Percentiles rank a stretch among this genome's conserved stretches.
These are phyloP conservation scores for Chironomus tepperi DNA, from an alignment of 1,140 invertebrate genomes.

Conservation along the genomic window DNA sequence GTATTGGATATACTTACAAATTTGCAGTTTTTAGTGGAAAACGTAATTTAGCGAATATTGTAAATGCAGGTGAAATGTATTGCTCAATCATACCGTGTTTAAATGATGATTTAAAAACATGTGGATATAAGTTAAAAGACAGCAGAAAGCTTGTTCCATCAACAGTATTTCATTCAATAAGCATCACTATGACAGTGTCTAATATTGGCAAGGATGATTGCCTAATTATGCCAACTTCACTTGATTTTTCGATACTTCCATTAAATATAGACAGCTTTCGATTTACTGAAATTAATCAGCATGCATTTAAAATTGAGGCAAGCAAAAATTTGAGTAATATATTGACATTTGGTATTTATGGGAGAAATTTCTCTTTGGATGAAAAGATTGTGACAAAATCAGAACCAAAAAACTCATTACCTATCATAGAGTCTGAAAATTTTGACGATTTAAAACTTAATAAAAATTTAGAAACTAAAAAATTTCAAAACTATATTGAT, in stretches of 20 bases:
- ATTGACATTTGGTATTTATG: constrained; percentile 26
- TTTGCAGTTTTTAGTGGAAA: background rate
- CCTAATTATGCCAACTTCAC: constrained; percentile 31
- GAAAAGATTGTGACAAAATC: background rate
- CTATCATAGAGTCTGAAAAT: background rate
- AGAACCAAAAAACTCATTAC: background rate
- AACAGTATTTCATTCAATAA: constrained; percentile 28
- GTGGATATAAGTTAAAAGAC: constrained; percentile 28
- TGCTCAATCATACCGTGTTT: constrained; percentile 34
- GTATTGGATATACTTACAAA: background rate
- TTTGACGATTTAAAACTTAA: background rate
- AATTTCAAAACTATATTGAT: background rate
- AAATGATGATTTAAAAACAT: constrained; percentile 29
- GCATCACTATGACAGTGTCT: constrained; percentile 29
- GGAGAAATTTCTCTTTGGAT: background rate
- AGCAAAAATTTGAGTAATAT: constrained; percentile 8
- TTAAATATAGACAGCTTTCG: constrained; percentile 27
- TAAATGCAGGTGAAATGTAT: background rate
- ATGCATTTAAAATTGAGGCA: constrained; percentile 10
- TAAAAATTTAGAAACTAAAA: too few species aligned
- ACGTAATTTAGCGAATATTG: background rate
- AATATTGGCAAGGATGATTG: constrained; percentile 26
- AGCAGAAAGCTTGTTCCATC: constrained; percentile 24
- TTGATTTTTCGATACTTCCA: constrained; percentile 31
- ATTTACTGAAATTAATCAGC: background rate